Percentiles rank a stretch among this genome's conserved stretches.
Evolutionary conservation across 2,888 invertebrate genomes (phyloP).

Genomic region (Azorinus chamasolen): DNA sequence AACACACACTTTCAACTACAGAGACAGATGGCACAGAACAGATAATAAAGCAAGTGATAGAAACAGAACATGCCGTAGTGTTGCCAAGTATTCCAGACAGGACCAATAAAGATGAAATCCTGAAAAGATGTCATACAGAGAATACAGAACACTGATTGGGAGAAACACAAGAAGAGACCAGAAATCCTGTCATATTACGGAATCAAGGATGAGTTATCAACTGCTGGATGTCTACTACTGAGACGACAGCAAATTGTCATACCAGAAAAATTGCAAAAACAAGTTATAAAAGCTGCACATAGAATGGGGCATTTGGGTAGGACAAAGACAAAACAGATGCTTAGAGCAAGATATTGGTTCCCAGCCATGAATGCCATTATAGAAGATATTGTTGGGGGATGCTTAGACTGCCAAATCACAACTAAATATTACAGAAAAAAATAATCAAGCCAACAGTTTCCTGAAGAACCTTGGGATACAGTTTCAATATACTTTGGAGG

Average conservation of each 20-base stretch:
- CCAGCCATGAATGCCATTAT: background rate
- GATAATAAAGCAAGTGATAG: slow-evolving; percentile 1
- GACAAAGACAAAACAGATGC: slow-evolving; percentile 17
- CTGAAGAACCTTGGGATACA: slow-evolving; percentile 22
- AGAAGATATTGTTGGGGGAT: slow-evolving; percentile 14
- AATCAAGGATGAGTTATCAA: slow-evolving; percentile 16
- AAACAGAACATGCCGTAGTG: slow-evolving; percentile 4
- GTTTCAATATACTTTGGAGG: too few species aligned
- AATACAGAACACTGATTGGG: slow-evolving; percentile 12
- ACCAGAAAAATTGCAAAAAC: slow-evolving; percentile 25
- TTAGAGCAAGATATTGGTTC: slow-evolving; percentile 3
- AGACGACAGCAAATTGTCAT: slow-evolving; percentile 17
- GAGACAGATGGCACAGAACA: slow-evolving; percentile 14
- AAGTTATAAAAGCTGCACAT: slow-evolving; percentile 34
- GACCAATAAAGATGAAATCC: background rate
- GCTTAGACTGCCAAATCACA: slow-evolving; percentile 33
- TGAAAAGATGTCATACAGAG: background rate
- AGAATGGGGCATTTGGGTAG: slow-evolving; percentile 8
- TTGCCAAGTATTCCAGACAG: background rate
- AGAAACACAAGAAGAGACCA: slow-evolving; percentile 4
- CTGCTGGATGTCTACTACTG: slow-evolving; percentile 19
- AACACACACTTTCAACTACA: slow-evolving; percentile 20
- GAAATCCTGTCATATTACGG: slow-evolving; percentile 18
- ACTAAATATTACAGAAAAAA: slow-evolving; percentile 19
- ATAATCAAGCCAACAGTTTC: slow-evolving; percentile 35